Conservation (phyloP, 2,797 vertebrate genomes). For the Iguana delicatissima region DNA sequence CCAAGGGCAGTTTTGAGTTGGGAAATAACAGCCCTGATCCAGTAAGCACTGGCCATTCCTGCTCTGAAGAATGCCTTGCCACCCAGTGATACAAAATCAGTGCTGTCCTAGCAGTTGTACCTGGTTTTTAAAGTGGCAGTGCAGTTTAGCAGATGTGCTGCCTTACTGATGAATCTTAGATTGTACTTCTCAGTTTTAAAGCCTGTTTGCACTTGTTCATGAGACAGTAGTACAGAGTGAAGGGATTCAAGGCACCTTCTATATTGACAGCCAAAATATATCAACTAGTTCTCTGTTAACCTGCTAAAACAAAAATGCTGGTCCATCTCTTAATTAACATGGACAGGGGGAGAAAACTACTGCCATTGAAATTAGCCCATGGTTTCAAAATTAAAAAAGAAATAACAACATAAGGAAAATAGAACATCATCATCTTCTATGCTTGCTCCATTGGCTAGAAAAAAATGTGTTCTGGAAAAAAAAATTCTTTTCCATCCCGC, state of each 20-base stretch:
- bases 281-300: background rate
- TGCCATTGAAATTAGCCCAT: background rate
- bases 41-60: background rate
- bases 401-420: background rate
- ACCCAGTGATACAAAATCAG: background rate
- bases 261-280: background rate
- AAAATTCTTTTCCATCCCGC: background rate
- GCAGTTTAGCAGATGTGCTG: conserved; percentile 7
- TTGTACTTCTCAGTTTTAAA: background rate
- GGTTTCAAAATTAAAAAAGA: background rate
- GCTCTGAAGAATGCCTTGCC: background rate
- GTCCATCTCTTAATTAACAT: background rate
- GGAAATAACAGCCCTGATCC: background rate
- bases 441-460: background rate
- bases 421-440: background rate
- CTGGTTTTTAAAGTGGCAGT: conserved; percentile 30
- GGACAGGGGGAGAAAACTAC: background rate
- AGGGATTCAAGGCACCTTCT: background rate
- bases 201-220: background rate
- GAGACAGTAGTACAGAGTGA: background rate
- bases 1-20: too few relatives aligned
- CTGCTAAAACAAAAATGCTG: background rate
- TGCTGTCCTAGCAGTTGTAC: background rate
- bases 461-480: background rate
- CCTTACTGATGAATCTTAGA: background rate